Conservation (phyloP, 2,797 vertebrate genomes). For the Cheirogaleus major region DNA sequence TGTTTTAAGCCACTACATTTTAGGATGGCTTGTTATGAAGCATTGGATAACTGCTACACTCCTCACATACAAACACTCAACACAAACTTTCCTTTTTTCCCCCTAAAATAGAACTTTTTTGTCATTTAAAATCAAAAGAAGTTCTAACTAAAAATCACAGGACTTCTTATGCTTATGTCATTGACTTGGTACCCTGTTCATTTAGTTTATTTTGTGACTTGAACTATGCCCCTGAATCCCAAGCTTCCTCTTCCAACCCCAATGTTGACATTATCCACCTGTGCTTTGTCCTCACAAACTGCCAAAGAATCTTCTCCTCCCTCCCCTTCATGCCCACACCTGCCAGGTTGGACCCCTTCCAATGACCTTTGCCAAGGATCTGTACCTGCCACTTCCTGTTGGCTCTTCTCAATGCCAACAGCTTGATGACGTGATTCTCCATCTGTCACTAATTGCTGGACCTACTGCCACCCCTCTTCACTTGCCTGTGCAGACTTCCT, state of each 20-base stretch:
- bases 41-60: not conserved
- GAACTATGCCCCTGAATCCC: not conserved
- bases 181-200: not conserved
- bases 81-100: not conserved
- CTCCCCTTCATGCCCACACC: not conserved
- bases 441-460: not conserved
- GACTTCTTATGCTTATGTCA: not conserved
- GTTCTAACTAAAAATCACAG: not conserved
- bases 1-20: not conserved
- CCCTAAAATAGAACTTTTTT: not conserved
- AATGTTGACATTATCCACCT: not conserved
- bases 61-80: not conserved
- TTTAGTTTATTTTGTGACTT: not conserved
- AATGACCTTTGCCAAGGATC: not conserved
- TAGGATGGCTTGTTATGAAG: not conserved
- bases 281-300: not conserved
- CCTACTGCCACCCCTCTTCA: not conserved
- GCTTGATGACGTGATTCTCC: not conserved
- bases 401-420: not conserved
- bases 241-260: not conserved
- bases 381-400: constrained; percentile 17
- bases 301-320: not conserved
- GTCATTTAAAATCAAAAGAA: not conserved
- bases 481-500: not conserved
- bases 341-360: not conserved